Evolutionary conservation across 2,797 vertebrate genomes (phyloP).

Genomic region (Threskiornis aethiopicus): DNA sequence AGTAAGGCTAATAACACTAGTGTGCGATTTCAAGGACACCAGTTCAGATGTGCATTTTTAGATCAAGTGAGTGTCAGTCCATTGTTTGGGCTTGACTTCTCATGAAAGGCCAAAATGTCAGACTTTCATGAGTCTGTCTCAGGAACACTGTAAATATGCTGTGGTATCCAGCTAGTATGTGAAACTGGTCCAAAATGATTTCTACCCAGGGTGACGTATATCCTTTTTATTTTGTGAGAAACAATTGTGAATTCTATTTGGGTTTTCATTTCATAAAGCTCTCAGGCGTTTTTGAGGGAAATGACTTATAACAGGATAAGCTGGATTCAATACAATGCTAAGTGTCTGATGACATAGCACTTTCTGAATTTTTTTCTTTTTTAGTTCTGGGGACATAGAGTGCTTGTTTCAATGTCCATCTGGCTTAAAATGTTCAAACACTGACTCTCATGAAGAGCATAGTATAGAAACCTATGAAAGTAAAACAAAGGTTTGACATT

Average conservation of each 20-base stretch:
- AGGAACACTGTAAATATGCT: not conserved
- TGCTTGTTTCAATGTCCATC: not conserved
- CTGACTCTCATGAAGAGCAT: not conserved
- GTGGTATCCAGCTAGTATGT: not conserved
- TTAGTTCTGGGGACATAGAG: not conserved
- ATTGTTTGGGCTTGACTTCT: not conserved
- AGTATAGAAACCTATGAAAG: not conserved
- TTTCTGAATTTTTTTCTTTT: not conserved
- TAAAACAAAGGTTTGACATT: not conserved
- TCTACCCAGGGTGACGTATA: not conserved
- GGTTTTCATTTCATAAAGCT: not conserved
- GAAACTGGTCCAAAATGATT: not conserved
- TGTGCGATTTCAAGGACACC: not conserved
- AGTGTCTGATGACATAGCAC: not conserved
- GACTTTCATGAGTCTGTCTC: not conserved
- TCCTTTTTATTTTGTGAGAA: not conserved
- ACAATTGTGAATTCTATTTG: not conserved
- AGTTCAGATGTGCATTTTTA: not conserved
- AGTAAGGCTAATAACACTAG: not conserved
- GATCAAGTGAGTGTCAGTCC: not conserved
- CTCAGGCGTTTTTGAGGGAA: not conserved
- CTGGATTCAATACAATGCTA: not conserved
- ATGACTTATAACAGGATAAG: not conserved
- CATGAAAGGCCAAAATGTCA: not conserved
- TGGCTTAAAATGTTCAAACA: not conserved